Evolutionary conservation across 2,797 vertebrate species (phyloP).

Genomic region (Gymnopithys bicolor): DNA sequence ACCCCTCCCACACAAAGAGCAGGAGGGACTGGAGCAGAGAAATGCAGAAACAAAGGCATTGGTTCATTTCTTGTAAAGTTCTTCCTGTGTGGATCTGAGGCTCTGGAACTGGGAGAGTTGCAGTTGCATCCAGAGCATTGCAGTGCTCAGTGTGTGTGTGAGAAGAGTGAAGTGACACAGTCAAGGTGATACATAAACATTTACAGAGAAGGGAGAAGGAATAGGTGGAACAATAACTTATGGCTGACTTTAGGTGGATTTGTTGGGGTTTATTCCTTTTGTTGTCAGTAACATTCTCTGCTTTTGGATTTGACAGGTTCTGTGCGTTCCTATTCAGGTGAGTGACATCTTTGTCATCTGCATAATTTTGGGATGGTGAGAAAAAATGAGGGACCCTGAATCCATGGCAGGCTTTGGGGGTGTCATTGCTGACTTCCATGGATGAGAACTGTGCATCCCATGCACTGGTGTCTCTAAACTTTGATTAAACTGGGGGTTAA

Average conservation of each 20-base stretch:
- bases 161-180: background rate
- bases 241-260: background rate
- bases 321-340: conserved; percentile 75
- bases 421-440: background rate
- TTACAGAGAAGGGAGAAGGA: background rate
- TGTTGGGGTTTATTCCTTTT: background rate
- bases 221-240: background rate
- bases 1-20: conserved; percentile 8
- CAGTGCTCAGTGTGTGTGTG: background rate
- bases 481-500: background rate
- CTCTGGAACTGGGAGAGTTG: background rate
- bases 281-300: background rate
- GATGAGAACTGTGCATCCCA: rapidly evolving
- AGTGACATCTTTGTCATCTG: conserved; percentile 26
- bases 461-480: background rate
- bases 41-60: background rate
- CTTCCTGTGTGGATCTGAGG: background rate
- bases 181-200: background rate
- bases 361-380: background rate
- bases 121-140: background rate
- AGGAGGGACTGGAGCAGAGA: background rate
- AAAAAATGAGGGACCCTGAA: background rate
- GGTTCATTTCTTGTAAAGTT: background rate
- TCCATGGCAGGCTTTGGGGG: background rate
- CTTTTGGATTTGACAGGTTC: conserved; percentile 66